These are phyloP conservation scores for Dyspetes luteomarginatus DNA, from an alignment of 2,888 invertebrate genomes.

Conservation along the genomic window DNA sequence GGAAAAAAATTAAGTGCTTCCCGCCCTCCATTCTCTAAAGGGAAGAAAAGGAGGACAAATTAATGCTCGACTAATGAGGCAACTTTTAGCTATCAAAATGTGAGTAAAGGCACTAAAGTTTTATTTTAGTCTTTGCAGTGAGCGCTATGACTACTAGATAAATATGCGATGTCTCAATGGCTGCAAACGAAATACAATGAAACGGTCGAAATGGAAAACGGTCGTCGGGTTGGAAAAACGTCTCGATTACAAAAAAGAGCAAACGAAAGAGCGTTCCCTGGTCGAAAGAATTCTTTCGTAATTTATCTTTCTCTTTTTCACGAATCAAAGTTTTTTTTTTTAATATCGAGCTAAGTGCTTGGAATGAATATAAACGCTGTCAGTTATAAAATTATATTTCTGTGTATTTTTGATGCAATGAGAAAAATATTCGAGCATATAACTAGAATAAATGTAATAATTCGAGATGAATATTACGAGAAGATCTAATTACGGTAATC, in stretches of 20 bases:
- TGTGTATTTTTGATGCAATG: too few species aligned
- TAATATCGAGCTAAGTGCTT: background rate
- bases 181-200: slow-evolving; percentile 43
- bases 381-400: background rate
- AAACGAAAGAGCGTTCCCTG: slow-evolving; percentile 11
- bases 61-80: slow-evolving; percentile 68
- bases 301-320: background rate
- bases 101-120: slow-evolving; percentile 45
- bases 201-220: slow-evolving; percentile 10
- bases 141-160: background rate
- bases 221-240: slow-evolving; percentile 17
- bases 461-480: too few species aligned
- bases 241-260: background rate
- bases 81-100: slow-evolving; percentile 64
- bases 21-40: background rate
- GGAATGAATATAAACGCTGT: background rate
- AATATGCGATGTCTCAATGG: slow-evolving; percentile 24
- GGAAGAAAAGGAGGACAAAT: slow-evolving; percentile 63
- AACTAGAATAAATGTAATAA: too few species aligned
- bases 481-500: too few species aligned
- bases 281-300: slow-evolving; percentile 25
- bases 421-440: too few species aligned
- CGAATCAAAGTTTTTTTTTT: slow-evolving; percentile 7
- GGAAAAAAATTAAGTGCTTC: slow-evolving; percentile 15
- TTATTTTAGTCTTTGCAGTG: slow-evolving; percentile 1